Conservation (phyloP, 2,888 invertebrate genomes). For the Campopleginae sp. region DNA sequence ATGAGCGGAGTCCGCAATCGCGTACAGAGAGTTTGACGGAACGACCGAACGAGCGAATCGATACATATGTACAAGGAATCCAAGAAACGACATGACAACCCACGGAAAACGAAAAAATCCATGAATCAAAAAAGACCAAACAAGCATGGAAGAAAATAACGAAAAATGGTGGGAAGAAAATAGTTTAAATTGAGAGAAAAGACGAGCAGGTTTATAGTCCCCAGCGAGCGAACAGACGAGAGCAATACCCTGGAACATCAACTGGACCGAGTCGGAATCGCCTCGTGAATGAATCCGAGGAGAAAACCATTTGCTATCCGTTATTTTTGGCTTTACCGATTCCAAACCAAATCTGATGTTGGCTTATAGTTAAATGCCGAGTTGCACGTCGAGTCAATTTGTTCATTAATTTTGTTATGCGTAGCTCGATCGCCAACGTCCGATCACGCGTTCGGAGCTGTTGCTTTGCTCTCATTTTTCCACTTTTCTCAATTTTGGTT, state of each 20-base stretch:
- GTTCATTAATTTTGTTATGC: not conserved
- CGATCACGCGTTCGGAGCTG: not conserved
- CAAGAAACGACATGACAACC: conserved; percentile 18
- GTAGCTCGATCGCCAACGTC: not conserved
- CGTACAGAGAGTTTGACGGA: conserved; percentile 31
- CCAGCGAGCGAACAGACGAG: conserved; percentile 33
- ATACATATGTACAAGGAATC: conserved; percentile 12
- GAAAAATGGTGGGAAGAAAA: conserved; percentile 27
- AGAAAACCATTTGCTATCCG: conserved; percentile 42
- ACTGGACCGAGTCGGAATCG: conserved; percentile 62
- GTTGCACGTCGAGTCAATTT: not conserved
- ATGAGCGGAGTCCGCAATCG: conserved; percentile 10
- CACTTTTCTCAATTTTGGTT: not conserved
- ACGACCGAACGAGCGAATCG: conserved; percentile 11
- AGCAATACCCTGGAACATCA: conserved; percentile 67
- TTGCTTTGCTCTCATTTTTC: not conserved
- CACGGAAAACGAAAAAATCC: not conserved
- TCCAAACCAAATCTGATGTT: not conserved
- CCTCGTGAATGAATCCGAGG: conserved; percentile 27
- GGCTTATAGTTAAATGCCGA: not conserved
- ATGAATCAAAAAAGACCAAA: conserved; percentile 20
- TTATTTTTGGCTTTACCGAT: conserved; percentile 27
- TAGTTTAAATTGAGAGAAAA: conserved; percentile 44
- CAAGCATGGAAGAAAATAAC: conserved; percentile 10
- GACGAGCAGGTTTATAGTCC: conserved; percentile 20